These are phyloP conservation scores for Aldrovandia affinis DNA, from an alignment of 2,797 vertebrate genomes.

Conservation along the genomic window DNA sequence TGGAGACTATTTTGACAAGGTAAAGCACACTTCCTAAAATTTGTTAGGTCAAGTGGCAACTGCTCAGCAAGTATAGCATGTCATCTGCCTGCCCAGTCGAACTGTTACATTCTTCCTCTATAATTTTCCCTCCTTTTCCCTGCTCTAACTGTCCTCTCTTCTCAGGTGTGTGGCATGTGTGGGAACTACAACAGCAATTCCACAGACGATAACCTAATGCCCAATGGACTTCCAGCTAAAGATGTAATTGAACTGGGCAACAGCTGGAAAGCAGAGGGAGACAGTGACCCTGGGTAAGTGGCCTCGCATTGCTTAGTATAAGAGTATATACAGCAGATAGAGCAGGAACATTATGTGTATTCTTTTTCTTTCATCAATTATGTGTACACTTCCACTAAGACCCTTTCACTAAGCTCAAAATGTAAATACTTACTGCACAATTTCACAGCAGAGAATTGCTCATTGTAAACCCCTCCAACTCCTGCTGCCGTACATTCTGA, in stretches of 20 bases:
- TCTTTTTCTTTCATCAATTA: not conserved
- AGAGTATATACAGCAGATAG: not conserved
- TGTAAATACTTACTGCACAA: no score
- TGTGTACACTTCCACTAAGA: no score
- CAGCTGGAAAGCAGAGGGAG: constrained; percentile 81
- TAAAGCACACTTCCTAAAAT: constrained; percentile 45
- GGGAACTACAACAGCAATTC: constrained; percentile 80
- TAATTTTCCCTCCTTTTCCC: not conserved
- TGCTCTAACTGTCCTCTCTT: not conserved
- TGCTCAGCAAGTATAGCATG: not conserved
- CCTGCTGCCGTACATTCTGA: not conserved
- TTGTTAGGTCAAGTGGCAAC: not conserved
- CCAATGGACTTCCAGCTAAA: constrained; percentile 69
- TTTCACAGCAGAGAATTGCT: not conserved
- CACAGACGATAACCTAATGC: constrained; percentile 79
- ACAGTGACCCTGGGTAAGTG: constrained; percentile 74
- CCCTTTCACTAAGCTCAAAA: no score
- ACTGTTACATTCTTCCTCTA: no score
- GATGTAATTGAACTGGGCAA: constrained; percentile 76
- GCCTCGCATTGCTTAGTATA: not conserved
- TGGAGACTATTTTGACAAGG: constrained; percentile 85
- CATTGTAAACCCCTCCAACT: not conserved
- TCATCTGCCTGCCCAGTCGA: not conserved
- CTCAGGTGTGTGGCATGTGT: constrained; percentile 83
- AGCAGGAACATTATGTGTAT: no score